Conservation (phyloP, 1,140 invertebrate genomes). For the Telenomus remus region DNA sequence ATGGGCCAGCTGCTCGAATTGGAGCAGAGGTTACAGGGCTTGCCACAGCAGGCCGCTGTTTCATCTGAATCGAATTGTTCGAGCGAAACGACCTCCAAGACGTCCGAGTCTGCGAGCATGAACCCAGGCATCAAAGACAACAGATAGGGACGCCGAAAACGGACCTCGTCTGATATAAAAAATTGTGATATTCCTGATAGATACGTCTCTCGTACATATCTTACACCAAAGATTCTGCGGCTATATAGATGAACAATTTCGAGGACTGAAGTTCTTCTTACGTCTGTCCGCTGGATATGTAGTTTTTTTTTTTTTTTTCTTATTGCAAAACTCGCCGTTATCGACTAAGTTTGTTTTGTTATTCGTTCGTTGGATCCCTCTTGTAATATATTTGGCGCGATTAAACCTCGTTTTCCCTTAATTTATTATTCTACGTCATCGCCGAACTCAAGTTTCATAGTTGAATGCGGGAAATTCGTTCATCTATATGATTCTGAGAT, state of each 20-base stretch:
- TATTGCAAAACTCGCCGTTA: background rate
- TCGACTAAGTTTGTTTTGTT: slow-evolving; percentile 1
- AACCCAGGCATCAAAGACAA: slow-evolving; percentile 38
- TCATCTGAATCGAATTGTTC: background rate
- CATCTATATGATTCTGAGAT: slow-evolving; percentile 44
- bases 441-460: too few species aligned
- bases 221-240: slow-evolving; percentile 43
- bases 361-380: background rate
- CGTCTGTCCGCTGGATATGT: background rate
- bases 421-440: too few species aligned
- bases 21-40: slow-evolving; percentile 81
- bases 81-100: background rate
- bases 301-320: background rate
- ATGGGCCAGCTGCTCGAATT: slow-evolving; percentile 95
- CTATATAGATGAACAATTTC: slow-evolving; percentile 44
- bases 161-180: slow-evolving; percentile 29
- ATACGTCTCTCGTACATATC: slow-evolving; percentile 46
- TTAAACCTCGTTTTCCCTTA: too few species aligned
- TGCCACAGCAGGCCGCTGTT: slow-evolving; percentile 6
- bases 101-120: background rate
- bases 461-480: slow-evolving; percentile 11
- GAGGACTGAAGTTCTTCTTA: background rate
- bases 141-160: slow-evolving; percentile 26
- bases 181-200: slow-evolving; percentile 52
- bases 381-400: background rate